Conservation (phyloP, 2,113 vertebrate genomes). For the Corythaixoides concolor region DNA sequence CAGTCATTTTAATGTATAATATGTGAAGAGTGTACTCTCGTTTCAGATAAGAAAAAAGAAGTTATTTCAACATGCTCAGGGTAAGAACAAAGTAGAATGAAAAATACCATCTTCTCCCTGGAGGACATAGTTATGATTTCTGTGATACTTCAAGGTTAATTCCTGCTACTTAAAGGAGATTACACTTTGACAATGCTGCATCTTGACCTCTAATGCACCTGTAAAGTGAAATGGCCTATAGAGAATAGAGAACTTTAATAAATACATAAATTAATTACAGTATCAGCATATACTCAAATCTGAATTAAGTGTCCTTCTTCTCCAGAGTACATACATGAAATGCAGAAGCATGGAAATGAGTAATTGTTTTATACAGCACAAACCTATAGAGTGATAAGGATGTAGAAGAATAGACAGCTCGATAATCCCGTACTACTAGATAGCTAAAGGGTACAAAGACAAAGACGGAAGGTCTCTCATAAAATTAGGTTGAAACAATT, state of each 20-base stretch:
- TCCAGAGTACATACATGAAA: background rate
- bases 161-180: background rate
- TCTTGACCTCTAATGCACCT: background rate
- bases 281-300: background rate
- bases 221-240: background rate
- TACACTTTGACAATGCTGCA: background rate
- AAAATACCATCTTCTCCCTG: background rate
- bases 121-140: background rate
- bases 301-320: background rate
- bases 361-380: background rate
- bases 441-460: background rate
- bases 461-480: background rate
- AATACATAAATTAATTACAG: background rate
- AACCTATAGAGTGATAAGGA: background rate
- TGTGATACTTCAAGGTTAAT: background rate
- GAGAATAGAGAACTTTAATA: background rate
- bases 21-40: background rate
- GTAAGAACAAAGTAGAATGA: background rate
- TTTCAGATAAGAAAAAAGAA: background rate
- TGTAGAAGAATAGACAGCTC: background rate
- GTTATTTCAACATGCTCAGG: background rate
- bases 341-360: background rate
- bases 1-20: background rate
- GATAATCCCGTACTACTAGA: background rate
- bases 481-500: background rate